phyloP scores from a whole-genome alignment of 2,888 invertebrate species.

The Ophioninae sp. region DNA sequence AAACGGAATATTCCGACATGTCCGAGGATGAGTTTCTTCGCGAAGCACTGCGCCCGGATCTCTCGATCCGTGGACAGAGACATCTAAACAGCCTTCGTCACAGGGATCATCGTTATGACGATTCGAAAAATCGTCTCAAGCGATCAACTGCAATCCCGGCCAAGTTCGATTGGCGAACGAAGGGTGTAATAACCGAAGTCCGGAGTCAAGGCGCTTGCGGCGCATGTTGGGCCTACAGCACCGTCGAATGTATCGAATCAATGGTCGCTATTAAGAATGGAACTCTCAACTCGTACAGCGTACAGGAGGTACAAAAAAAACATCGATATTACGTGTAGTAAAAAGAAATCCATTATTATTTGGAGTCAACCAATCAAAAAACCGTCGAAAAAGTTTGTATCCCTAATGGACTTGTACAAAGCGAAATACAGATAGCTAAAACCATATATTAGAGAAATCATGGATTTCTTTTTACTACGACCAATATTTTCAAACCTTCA shows the following conservation, averaged over 20 bases:
- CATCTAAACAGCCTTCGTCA: constrained; percentile 71
- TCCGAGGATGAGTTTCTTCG: constrained; percentile 83
- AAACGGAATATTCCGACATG: constrained; percentile 85
- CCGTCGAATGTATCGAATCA: constrained; percentile 88
- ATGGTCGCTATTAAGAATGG: constrained; percentile 88
- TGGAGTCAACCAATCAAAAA: too few relatives aligned
- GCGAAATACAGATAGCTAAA: too few relatives aligned
- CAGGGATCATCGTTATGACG: constrained; percentile 63
- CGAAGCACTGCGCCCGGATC: constrained; percentile 75
- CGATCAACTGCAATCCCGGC: constrained; percentile 70
- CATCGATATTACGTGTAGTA: too few relatives aligned
- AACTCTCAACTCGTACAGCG: constrained; percentile 85
- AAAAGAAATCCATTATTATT: too few relatives aligned
- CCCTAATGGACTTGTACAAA: too few relatives aligned
- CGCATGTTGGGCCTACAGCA: constrained; percentile 94
- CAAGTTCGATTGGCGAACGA: constrained; percentile 84
- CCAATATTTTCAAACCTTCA: too few relatives aligned
- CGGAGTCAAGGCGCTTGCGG: constrained; percentile 90
- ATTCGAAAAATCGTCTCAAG: constrained; percentile 62
- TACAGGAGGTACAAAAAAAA: constrained; percentile 84
- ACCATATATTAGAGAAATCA: too few relatives aligned
- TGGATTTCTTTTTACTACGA: too few relatives aligned
- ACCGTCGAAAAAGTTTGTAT: too few relatives aligned
- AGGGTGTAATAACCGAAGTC: constrained; percentile 86
- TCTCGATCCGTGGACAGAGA: constrained; percentile 69